phyloP scores from a whole-genome alignment of 2,888 invertebrate genomes.

The Stenoptilia bipunctidactyla region DNA sequence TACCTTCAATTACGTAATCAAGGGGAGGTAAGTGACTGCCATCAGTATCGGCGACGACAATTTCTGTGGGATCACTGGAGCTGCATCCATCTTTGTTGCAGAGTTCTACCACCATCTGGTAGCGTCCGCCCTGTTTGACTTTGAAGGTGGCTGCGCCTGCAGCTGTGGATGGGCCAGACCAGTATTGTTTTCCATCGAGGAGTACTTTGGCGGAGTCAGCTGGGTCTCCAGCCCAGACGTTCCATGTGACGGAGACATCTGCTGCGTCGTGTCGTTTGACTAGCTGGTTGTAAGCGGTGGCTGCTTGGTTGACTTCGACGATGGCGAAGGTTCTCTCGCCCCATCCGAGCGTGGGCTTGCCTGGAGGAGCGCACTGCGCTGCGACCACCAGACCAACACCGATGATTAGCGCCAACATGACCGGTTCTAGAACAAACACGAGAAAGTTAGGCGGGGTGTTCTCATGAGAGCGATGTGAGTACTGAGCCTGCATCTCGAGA shows the following conservation, averaged over 20 bases:
- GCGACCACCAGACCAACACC: slow-evolving; percentile 30
- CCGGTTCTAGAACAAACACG: slow-evolving; percentile 46
- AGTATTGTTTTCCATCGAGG: slow-evolving; percentile 45
- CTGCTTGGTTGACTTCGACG: slow-evolving; percentile 61
- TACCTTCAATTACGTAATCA: slow-evolving; percentile 46
- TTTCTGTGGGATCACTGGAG: slow-evolving; percentile 48
- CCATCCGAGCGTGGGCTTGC: slow-evolving; percentile 57
- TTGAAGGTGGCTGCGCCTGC: slow-evolving; percentile 50
- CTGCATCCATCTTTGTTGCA: slow-evolving; percentile 58
- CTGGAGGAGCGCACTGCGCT: slow-evolving; percentile 44
- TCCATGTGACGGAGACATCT: slow-evolving; percentile 60
- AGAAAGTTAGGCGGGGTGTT: slow-evolving; percentile 34
- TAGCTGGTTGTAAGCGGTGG: slow-evolving; percentile 61
- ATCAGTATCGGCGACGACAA: slow-evolving; percentile 58
- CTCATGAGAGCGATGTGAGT: slow-evolving; percentile 39
- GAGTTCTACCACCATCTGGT: slow-evolving; percentile 53
- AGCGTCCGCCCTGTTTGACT: slow-evolving; percentile 57
- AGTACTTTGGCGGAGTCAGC: slow-evolving; percentile 45
- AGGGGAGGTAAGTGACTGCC: slow-evolving; percentile 61
- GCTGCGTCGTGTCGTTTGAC: slow-evolving; percentile 49
- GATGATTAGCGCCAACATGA: slow-evolving; percentile 36
- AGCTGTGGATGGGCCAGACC: slow-evolving; percentile 42
- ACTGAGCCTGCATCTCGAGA: slow-evolving; percentile 39
- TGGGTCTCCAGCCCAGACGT: slow-evolving; percentile 58
- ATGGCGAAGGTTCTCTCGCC: slow-evolving; percentile 59